Base-by-base conservation (phyloP, 2,113 vertebrate species). In the Ameiurus melas region DNA sequence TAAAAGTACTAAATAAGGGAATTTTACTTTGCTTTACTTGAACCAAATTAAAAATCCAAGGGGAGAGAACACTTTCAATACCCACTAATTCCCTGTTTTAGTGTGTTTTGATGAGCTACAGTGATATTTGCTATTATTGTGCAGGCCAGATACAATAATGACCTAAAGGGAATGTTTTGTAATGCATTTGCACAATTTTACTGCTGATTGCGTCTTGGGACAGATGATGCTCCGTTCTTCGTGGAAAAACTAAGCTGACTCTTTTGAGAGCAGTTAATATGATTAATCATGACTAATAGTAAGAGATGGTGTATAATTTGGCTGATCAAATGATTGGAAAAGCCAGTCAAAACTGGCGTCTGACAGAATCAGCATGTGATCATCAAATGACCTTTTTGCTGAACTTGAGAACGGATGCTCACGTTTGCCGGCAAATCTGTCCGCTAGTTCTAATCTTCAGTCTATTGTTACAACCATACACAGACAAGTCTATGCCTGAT, bases 401-500 rank as follows among this genome's bases (percentile, higher is more conserved):
- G 70, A 73, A 73, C 33, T 22, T 71, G 33, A 43, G 20, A 13
- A 47, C 47, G 10, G 22, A 12, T 1, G 22, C 36, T 39, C 70
- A 71, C 70, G 3, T 36, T 43, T 75, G 71, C 6, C 25, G 20
- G 36, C 39, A 13, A 43, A 57, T 86, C 62, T 71, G 12, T 70
- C 14, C 58, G 1, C 22, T 51, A 75, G 66, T 43, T 62, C 1
- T 64, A 64, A 83, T 13, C 81, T 43, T 84, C n/a, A 27, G 22
- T 64, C 53, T 58, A 53, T 14, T 20, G 68, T 9, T 36, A 30
- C 30, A 12, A 14, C 66, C 13, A 0, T 64, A 36, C 81, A 84
- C 57, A 77, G 58, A 79, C n/a, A 62, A 53, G 19, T 9, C 84
- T 55, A 55, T 53, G 30, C 19, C 78, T 85, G 64, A 87, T 64